Conservation (phyloP, 2,888 invertebrate genomes). For the Pollenia griseotomentosa region DNA sequence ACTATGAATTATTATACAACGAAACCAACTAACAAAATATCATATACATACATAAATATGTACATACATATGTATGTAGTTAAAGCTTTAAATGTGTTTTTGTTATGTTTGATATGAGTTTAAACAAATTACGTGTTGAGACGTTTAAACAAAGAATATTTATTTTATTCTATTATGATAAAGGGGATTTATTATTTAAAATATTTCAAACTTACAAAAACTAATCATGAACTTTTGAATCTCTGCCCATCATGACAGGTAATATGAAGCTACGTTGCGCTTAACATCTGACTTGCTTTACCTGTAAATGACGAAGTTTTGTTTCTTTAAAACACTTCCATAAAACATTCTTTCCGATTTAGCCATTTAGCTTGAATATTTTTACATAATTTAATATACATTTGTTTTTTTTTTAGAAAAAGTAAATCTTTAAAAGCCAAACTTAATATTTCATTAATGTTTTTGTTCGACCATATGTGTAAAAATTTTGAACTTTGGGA, state of each 20-base stretch:
- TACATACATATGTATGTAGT: neutral
- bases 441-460: constrained; percentile 4
- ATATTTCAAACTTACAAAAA: neutral
- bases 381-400: constrained; percentile 20
- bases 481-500: neutral
- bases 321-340: constrained; percentile 1
- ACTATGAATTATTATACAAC: constrained; percentile 26
- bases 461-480: neutral
- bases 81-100: neutral
- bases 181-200: constrained; percentile 2
- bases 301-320: constrained; percentile 6
- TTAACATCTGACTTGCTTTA: neutral
- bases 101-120: constrained; percentile 27
- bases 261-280: neutral
- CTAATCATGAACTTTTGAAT: neutral
- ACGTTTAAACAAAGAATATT: constrained; percentile 28
- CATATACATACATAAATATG: neutral
- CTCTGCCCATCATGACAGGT: neutral
- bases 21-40: neutral
- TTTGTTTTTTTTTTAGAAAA: constrained; percentile 12
- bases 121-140: constrained; percentile 39
- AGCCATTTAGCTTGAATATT: neutral
- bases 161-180: constrained; percentile 2
- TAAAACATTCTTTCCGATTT: constrained; percentile 24
- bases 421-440: neutral